Evolutionary conservation across 2,797 vertebrate genomes (phyloP), one percentile per base, ranked within the genome.

Genomic region (Rhadinocentrus ornatus): DNA sequence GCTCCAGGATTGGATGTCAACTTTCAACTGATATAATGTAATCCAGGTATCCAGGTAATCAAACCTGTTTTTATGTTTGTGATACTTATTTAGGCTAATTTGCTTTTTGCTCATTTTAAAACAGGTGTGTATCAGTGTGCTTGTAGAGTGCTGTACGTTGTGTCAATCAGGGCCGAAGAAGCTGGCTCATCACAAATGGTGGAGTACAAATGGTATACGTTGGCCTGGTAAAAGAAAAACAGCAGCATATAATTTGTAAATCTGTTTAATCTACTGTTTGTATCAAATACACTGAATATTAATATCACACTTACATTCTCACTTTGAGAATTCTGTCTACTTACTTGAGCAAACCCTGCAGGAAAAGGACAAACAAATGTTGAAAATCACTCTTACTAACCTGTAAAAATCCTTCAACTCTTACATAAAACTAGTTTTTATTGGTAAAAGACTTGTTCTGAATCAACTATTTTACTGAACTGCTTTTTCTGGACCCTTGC

Each of bases 121-220:
- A 39, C 3, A 39, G 8, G 13, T 52, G 48, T 26, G 22, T 12
- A 24, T 65, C 46, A 27, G 7, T 7, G 10, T 16, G 22, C 10
- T 6, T 63, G 59, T 57, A 75, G n/a, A 6, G 62, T 41, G 68
- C 20, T 78, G 58, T 84, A 84, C 7, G 11, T 0, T 0, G n/a
- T 5, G 1, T 29, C 39, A 12, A 4, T 52, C 2, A 35, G 4
- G 16, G 16, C 37, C 4, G 27, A 18, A 2, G 26, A 12, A 18
- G 46, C 35, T 16, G 59, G 37, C 29, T 53, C 22, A 9, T 80
- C 39, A 11, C 66, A 12, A 57, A 90, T 74, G 18, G 34, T 52
- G 46, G 46, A 22, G 60, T 88, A 86, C 13, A 54, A 0, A 9
- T 84, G 60, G 34, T 76, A 70, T 4, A n/a, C 24, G 12, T 22